phyloP scores from a whole-genome alignment of 2,888 invertebrate genomes.

The Lasioglossum pauxillum region DNA sequence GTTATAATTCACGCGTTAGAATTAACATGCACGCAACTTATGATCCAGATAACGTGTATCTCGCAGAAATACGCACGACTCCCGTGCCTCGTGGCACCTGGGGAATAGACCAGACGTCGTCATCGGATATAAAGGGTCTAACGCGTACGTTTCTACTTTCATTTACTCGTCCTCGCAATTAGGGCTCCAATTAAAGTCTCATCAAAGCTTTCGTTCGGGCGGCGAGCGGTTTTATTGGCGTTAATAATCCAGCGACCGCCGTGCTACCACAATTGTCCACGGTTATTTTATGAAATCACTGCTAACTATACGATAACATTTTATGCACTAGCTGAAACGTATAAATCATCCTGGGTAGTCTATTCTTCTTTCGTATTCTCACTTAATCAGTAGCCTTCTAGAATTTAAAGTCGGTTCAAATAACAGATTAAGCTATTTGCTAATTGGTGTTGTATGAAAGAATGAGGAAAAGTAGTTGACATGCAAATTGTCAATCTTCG shows the following conservation, averaged over 20 bases:
- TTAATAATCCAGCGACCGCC: constrained; percentile 62
- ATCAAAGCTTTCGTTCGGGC: constrained; percentile 65
- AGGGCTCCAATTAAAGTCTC: constrained; percentile 70
- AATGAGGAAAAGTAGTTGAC: no score
- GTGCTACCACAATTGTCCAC: constrained; percentile 33
- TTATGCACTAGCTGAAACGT: not conserved
- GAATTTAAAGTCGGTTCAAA: no score
- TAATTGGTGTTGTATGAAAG: no score
- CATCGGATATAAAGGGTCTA: constrained; percentile 39
- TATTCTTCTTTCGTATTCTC: not conserved
- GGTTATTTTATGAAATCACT: not conserved
- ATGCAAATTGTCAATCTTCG: no score
- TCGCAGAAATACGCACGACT: constrained; percentile 39
- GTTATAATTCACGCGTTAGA: constrained; percentile 63
- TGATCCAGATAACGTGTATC: constrained; percentile 55
- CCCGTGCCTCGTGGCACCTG: constrained; percentile 58
- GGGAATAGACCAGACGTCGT: constrained; percentile 55
- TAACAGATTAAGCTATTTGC: no score
- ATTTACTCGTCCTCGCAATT: constrained; percentile 67
- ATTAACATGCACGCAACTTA: constrained; percentile 41
- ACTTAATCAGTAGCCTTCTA: not conserved
- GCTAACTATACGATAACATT: not conserved
- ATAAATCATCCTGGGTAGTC: not conserved
- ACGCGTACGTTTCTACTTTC: constrained; percentile 53
- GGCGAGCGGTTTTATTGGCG: constrained; percentile 47